These are phyloP conservation scores for Branchipolynoe longqiensis DNA, from an alignment of 2,888 invertebrate species.

Conservation along the genomic window DNA sequence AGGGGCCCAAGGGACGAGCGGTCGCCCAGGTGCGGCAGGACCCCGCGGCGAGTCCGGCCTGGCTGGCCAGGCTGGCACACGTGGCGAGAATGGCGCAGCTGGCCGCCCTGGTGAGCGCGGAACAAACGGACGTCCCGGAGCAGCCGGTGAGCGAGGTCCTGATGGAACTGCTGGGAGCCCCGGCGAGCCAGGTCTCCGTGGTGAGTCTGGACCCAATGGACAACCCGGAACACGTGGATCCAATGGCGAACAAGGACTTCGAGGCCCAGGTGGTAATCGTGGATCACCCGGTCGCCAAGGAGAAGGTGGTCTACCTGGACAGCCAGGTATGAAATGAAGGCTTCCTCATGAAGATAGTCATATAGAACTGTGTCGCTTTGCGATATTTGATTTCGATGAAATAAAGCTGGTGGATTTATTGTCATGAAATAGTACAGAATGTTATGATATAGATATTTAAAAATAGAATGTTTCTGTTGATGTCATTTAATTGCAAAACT, in stretches of 20 bases:
- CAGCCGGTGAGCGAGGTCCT: constrained; percentile 54
- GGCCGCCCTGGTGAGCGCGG: constrained; percentile 65
- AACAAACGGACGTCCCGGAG: constrained; percentile 61
- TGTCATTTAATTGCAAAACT: too few species aligned
- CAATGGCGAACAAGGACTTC: constrained; percentile 27
- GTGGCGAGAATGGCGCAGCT: constrained; percentile 63
- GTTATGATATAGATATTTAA: background rate
- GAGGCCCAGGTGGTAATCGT: constrained; percentile 39
- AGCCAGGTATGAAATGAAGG: constrained; percentile 13
- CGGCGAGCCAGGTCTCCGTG: constrained; percentile 56
- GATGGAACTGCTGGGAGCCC: constrained; percentile 7
- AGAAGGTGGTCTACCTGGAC: constrained; percentile 60
- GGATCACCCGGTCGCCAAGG: constrained; percentile 62
- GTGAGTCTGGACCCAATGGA: constrained; percentile 11
- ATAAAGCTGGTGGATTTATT: too few species aligned
- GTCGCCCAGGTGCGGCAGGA: constrained; percentile 58
- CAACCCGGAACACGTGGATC: constrained; percentile 3
- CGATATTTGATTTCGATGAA: too few species aligned
- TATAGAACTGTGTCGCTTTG: too few species aligned
- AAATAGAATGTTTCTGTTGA: too few species aligned
- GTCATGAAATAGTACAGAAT: too few species aligned
- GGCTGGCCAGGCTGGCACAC: constrained; percentile 1
- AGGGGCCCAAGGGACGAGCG: constrained; percentile 24
- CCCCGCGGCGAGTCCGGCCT: constrained; percentile 34
- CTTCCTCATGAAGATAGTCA: too few species aligned